These are phyloP conservation scores for Arctopsyche grandis DNA, from an alignment of 1,140 invertebrate species.

Conservation along the genomic window DNA sequence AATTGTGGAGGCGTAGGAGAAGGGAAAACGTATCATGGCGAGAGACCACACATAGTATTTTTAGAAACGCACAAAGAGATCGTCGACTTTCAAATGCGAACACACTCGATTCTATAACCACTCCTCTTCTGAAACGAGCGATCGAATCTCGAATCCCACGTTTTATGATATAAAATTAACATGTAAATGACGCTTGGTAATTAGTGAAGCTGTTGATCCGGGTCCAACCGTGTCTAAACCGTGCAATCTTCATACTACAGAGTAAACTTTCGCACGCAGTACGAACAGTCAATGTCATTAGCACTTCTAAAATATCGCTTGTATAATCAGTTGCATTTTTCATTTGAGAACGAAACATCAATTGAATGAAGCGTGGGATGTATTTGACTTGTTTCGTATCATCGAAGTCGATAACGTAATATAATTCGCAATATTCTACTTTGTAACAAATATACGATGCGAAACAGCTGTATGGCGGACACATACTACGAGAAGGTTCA, in stretches of 20 bases:
- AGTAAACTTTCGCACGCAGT: background rate
- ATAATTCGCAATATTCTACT: too few relatives aligned
- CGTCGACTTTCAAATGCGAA: too few relatives aligned
- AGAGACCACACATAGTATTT: background rate
- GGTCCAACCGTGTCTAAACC: background rate
- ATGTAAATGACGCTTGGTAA: background rate
- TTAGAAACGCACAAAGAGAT: too few relatives aligned
- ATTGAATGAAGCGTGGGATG: too few relatives aligned
- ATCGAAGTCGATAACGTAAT: too few relatives aligned
- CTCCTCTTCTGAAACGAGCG: background rate
- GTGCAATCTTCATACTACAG: background rate
- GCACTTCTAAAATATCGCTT: background rate
- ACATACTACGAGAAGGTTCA: background rate
- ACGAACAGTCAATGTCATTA: background rate
- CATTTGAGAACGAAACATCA: too few relatives aligned
- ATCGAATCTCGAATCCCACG: background rate
- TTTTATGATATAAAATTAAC: background rate
- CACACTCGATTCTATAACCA: background rate
- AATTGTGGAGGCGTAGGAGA: background rate
- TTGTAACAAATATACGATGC: too few relatives aligned
- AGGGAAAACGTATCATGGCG: background rate
- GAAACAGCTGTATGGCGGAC: too few relatives aligned
- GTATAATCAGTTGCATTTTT: too few relatives aligned
- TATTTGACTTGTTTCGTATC: too few relatives aligned
- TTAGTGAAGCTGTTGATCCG: slow-evolving; percentile 11